A percentile compares a stretch with the other conserved stretches of the same genome.
Evolutionary conservation across 2,113 vertebrate genomes (phyloP).

Genomic region (Rhinolophus ferrumequinum): DNA sequence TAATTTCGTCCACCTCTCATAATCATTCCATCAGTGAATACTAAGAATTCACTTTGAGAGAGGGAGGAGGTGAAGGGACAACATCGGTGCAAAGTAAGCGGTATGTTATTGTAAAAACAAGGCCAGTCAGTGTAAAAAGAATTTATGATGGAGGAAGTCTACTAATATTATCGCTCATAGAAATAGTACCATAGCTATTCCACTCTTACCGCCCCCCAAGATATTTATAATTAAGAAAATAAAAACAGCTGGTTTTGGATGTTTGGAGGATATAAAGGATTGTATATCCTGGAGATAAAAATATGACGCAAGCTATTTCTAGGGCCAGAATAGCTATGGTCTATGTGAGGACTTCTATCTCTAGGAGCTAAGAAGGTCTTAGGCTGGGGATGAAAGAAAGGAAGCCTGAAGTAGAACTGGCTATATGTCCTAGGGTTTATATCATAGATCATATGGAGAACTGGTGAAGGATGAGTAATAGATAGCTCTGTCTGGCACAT

Average conservation of each 20-base stretch:
- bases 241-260: neutral
- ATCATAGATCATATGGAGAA: neutral
- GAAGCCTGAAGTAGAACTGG: neutral
- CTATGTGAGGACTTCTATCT: neutral
- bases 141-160: neutral
- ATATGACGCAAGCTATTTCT: neutral
- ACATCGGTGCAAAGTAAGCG: neutral
- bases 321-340: neutral
- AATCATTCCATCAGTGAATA: neutral
- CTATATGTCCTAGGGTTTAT: neutral
- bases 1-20: neutral
- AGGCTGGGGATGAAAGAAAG: neutral
- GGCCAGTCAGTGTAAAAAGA: neutral
- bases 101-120: neutral
- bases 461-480: neutral
- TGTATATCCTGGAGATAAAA: neutral
- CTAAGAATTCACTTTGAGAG: neutral
- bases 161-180: neutral
- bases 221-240: neutral
- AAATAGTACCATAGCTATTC: neutral
- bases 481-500: too few relatives aligned
- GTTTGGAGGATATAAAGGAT: neutral
- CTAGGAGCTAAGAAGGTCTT: neutral
- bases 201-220: rapidly evolving
- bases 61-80: neutral